Conservation (phyloP, 1,140 invertebrate species). For the Rhyzopertha dominica region DNA sequence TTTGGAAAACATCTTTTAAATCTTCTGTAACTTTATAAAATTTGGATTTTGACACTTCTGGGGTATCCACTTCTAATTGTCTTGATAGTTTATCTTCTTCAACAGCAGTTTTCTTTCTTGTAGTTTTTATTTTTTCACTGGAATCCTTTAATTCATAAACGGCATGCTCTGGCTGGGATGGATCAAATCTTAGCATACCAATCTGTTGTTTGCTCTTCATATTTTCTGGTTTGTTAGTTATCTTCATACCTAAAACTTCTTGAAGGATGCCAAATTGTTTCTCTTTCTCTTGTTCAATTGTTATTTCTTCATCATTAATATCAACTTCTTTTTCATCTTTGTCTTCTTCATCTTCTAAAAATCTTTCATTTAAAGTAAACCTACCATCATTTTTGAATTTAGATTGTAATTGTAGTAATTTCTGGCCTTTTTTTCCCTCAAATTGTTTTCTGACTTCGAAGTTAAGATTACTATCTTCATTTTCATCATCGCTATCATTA, state of each 20-base stretch:
- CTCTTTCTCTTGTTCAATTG: slow-evolving; percentile 41
- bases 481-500: slow-evolving; percentile 4
- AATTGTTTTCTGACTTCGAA: slow-evolving; percentile 4
- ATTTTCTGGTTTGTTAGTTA: slow-evolving; percentile 5
- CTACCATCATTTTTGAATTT: slow-evolving; percentile 53
- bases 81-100: slow-evolving; percentile 43
- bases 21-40: slow-evolving; percentile 59
- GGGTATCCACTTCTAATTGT: slow-evolving; percentile 24
- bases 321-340: slow-evolving; percentile 19
- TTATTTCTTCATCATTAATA: slow-evolving; percentile 37
- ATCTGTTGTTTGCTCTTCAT: slow-evolving; percentile 2
- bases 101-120: slow-evolving; percentile 12
- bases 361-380: slow-evolving; percentile 53
- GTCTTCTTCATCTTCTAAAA: slow-evolving; percentile 25
- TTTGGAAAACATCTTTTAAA: slow-evolving; percentile 50
- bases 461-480: slow-evolving; percentile 1
- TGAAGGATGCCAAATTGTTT: slow-evolving; percentile 24
- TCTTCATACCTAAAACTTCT: background rate
- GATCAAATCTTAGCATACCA: slow-evolving; percentile 59
- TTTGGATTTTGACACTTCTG: slow-evolving; percentile 56
- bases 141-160: slow-evolving; percentile 46
- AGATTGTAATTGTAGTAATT: slow-evolving; percentile 50
- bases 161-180: slow-evolving; percentile 52
- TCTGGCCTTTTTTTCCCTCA: background rate
- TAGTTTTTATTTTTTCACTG: slow-evolving; percentile 34